Conservation (phyloP, 2,113 vertebrate genomes). For the Cyprinodon brontotheroides region DNA sequence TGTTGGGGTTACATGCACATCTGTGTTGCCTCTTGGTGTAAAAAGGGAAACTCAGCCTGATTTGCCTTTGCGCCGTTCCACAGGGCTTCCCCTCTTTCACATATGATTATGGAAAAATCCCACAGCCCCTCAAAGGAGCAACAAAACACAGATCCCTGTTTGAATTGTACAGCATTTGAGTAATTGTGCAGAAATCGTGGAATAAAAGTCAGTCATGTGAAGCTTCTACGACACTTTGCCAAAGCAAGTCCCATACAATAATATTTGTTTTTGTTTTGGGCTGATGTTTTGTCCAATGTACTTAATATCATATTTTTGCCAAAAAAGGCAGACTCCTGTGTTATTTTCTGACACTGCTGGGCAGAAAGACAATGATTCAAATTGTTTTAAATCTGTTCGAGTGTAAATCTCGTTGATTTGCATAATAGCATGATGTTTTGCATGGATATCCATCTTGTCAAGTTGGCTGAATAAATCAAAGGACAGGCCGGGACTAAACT, state of each 20-base stretch:
- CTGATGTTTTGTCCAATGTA: neutral
- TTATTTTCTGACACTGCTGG: neutral
- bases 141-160: conserved; percentile 63
- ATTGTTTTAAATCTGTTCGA: conserved; percentile 26
- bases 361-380: conserved; percentile 19
- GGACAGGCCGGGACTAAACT: conserved; percentile 38
- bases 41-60: conserved; percentile 56
- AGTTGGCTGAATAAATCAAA: conserved; percentile 73
- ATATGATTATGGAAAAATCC: conserved; percentile 74
- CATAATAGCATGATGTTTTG: conserved; percentile 69
- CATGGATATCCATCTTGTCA: conserved; percentile 68
- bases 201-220: conserved; percentile 43
- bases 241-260: conserved; percentile 36
- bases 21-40: conserved; percentile 63
- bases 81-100: conserved; percentile 75
- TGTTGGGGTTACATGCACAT: conserved; percentile 56
- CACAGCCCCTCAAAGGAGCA: conserved; percentile 48
- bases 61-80: conserved; percentile 41
- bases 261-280: conserved; percentile 34
- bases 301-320: conserved; percentile 6
- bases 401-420: conserved; percentile 46
- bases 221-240: conserved; percentile 50
- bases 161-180: conserved; percentile 62
- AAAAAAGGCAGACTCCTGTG: neutral
- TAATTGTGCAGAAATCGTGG: conserved; percentile 68